A percentile compares a stretch with the other conserved stretches of the same genome.
Conservation (phyloP, 2,113 vertebrate genomes). For the Dasyprocta punctata region DNA sequence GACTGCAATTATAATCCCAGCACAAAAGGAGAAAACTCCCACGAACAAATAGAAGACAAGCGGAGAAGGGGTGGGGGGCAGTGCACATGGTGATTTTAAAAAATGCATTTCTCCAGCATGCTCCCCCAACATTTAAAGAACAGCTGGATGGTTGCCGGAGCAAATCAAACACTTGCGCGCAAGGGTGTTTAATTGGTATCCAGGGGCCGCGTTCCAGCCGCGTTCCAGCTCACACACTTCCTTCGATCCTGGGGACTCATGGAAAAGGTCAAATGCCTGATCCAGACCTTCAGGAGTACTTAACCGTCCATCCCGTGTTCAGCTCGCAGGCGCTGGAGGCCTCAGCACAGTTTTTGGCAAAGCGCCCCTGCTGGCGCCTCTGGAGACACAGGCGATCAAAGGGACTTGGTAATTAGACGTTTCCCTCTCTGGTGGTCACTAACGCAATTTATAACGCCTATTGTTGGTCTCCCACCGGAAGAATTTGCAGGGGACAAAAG, state of each 20-base stretch:
- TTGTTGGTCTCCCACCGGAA: background rate
- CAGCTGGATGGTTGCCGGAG: background rate
- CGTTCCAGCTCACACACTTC: background rate
- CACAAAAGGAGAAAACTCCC: background rate
- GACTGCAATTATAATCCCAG: background rate
- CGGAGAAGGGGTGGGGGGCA: background rate
- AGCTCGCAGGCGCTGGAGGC: background rate
- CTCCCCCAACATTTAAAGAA: background rate
- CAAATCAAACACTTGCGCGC: background rate
- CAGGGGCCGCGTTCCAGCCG: too few relatives aligned
- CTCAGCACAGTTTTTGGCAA: background rate
- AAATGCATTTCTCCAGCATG: background rate
- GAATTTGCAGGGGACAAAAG: background rate
- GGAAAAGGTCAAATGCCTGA: background rate
- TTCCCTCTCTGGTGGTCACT: conserved; percentile 38
- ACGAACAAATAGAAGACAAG: background rate
- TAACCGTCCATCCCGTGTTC: background rate
- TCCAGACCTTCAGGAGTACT: fast-evolving
- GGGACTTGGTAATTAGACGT: background rate
- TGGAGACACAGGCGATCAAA: background rate
- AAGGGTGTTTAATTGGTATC: fast-evolving
- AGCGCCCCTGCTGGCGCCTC: background rate
- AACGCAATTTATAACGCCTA: background rate
- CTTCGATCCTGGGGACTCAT: background rate
- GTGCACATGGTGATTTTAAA: background rate